Percentiles rank a stretch among this genome's conserved stretches.
Evolutionary conservation across 2,113 vertebrate genomes (phyloP).

Genomic region (Rousettus leschenaultii): DNA sequence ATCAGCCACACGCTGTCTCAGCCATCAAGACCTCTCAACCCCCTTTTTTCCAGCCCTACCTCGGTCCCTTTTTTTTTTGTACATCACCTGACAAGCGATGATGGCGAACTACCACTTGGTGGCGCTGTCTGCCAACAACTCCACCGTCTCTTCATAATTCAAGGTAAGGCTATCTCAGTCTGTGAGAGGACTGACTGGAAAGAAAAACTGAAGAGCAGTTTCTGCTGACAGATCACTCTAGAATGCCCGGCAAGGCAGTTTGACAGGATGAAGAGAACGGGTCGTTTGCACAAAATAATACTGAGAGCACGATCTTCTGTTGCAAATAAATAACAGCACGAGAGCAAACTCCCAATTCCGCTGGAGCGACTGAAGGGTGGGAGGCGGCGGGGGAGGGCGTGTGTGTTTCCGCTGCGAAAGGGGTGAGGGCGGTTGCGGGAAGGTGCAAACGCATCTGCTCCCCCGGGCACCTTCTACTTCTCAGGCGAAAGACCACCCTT

Average conservation of each 20-base stretch:
- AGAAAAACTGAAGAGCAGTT: no score
- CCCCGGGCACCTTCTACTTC: not conserved
- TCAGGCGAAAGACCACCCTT: not conserved
- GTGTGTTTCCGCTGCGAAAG: not conserved
- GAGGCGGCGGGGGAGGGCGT: accelerated
- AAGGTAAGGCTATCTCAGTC: not conserved
- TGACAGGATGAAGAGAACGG: not conserved
- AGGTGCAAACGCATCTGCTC: accelerated
- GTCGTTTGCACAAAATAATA: not conserved
- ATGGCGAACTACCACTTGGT: not conserved
- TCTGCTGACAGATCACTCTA: no score
- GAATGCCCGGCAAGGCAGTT: not conserved
- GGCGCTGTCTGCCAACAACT: constrained; percentile 2
- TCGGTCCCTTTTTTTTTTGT: not conserved
- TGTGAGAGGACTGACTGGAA: not conserved
- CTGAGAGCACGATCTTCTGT: accelerated
- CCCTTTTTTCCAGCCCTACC: accelerated
- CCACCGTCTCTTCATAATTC: not conserved
- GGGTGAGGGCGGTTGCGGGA: no score
- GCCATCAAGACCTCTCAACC: accelerated
- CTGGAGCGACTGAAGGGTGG: accelerated
- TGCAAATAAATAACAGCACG: not conserved
- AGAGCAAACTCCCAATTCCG: not conserved
- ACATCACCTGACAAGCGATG: not conserved
- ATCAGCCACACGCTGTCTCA: accelerated